These are phyloP conservation scores for Ellobius talpinus DNA, from an alignment of 2,113 vertebrate species.

Conservation along the genomic window DNA sequence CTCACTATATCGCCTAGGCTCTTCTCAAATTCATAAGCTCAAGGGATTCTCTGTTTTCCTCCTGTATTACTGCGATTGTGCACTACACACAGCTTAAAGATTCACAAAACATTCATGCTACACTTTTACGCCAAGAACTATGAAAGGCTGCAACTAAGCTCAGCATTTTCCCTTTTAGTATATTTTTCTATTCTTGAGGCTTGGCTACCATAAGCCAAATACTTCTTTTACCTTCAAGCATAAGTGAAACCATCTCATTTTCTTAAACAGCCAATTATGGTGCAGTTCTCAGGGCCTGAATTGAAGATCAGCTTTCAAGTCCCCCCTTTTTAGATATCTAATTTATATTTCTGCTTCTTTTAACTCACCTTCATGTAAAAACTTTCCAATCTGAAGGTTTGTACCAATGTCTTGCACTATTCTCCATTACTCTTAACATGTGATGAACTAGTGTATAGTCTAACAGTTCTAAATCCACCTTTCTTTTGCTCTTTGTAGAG, in stretches of 20 bases:
- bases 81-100: neutral
- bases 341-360: conserved; percentile 50
- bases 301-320: neutral
- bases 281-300: neutral
- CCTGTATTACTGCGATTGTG: neutral
- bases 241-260: conserved; percentile 61
- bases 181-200: conserved; percentile 58
- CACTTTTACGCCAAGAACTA: conserved; percentile 61
- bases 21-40: neutral
- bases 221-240: conserved; percentile 34
- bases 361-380: conserved; percentile 26
- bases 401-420: neutral
- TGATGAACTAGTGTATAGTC: neutral
- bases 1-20: neutral
- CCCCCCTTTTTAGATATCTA: neutral
- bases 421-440: conserved; percentile 7
- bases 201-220: conserved; percentile 50
- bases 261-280: conserved; percentile 18
- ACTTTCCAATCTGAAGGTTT: conserved; percentile 22
- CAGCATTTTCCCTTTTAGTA: conserved; percentile 47
- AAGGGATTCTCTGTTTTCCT: neutral
- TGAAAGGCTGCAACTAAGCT: conserved; percentile 65
- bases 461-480: neutral
- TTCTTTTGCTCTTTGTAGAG: conserved; percentile 16
- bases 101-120: conserved; percentile 66